Base-by-base conservation (phyloP, 2,113 vertebrate species). In the Passer montanus region DNA sequence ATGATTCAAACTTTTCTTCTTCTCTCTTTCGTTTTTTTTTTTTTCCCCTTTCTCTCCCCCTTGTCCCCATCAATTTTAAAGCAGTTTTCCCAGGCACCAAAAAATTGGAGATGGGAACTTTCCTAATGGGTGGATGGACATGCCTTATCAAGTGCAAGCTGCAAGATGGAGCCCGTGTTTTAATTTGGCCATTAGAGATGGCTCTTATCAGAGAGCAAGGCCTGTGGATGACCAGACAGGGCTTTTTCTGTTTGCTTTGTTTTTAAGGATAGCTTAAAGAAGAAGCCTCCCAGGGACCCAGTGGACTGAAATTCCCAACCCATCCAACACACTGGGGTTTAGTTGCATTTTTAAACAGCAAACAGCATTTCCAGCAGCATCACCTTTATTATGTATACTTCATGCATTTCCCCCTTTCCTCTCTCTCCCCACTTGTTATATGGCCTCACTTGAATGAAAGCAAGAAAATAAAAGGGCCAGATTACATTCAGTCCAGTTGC, bases 81-180 rank as follows among this genome's bases (percentile, higher is more conserved):
- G 91, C 55, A 26, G 91, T 89, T 96, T 98, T 98, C 97, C 97
- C 97, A 98, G 95, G 95, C 95, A 84, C 21, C 62, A 91, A 85
- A 80, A 95, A 96, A 75, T 15, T 74, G 47, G 46, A 62, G 78
- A 84, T 2, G 39, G 73, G 49, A 91, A 63, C 86, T 94, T 92
- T 86, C 77, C 79, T 93, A 94, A 66, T 0, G 3, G 69, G 62
- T 1, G 0, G 77, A 81, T 6, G 6, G 72, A 82, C 0, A 0
- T 1, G 0, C 64, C 87, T 93, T 84, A 93, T 72, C 87, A 28
- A 84, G 89, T 3, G 12, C 46, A 33, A 67, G 72, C 60, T 58
- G 43, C 59, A 69, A 67, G 72, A 82, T 5, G 2, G 31, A 35
- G 37, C 64, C 83, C 49, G 2, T 1, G 1, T 89, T 96, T 95